A percentile compares a stretch with the other conserved stretches of the same genome.
Conservation (phyloP, 2,113 vertebrate genomes). For the Pantherophis guttatus region DNA sequence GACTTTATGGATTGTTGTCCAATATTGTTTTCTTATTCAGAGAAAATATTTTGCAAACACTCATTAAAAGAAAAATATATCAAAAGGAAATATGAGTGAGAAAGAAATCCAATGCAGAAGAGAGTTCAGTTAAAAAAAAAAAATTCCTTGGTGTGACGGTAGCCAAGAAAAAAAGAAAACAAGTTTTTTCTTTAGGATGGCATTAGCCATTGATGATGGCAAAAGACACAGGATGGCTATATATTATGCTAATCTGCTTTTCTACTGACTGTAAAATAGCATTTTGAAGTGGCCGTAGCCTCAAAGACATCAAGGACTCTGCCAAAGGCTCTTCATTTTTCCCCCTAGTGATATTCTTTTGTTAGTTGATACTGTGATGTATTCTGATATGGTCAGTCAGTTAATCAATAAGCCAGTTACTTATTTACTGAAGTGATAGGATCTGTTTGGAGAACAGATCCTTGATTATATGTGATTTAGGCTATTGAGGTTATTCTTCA, state of each 20-base stretch:
- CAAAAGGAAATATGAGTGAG: neutral
- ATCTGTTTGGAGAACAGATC: neutral
- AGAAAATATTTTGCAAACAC: slow-evolving; percentile 8
- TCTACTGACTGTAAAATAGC: neutral
- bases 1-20: neutral
- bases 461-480: neutral
- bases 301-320: neutral
- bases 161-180: neutral
- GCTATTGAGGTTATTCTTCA: neutral
- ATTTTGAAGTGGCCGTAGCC: neutral
- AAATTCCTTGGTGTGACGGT: neutral
- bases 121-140: neutral
- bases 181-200: too few species aligned
- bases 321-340: neutral
- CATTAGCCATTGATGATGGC: neutral
- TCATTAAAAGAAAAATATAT: slow-evolving; percentile 1
- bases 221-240: neutral
- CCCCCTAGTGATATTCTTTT: neutral
- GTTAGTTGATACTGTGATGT: neutral
- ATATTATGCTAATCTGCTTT: neutral
- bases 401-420: neutral
- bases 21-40: slow-evolving; percentile 3
- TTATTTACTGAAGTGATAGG: neutral
- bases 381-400: neutral
- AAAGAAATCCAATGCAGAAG: neutral